Conservation (phyloP, 2,888 invertebrate genomes). For the Phymatocera aterrima region DNA sequence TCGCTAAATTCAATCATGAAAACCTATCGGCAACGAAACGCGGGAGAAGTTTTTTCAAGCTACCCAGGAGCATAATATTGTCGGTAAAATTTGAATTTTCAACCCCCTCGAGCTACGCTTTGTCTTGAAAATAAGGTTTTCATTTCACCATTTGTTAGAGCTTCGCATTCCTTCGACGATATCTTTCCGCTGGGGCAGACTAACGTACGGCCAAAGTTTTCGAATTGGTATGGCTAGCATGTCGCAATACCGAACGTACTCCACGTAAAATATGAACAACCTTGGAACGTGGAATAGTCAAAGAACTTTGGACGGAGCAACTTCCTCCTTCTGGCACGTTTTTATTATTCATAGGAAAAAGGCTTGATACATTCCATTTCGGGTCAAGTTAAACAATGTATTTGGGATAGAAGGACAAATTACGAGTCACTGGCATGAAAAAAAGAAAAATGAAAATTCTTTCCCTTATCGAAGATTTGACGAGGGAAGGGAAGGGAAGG, state of each 20-base stretch:
- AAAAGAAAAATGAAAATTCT: too few species aligned
- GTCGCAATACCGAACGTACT: conserved; percentile 15
- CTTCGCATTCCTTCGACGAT: conserved; percentile 14
- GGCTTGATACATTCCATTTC: not conserved
- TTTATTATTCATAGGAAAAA: conserved; percentile 7
- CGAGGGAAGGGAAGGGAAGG: too few species aligned
- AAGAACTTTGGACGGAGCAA: not conserved
- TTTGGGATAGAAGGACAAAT: too few species aligned
- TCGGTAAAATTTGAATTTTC: conserved; percentile 28
- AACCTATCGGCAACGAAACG: not conserved
- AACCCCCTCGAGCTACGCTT: not conserved
- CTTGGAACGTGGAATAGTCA: conserved; percentile 15
- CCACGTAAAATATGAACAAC: conserved; percentile 26
- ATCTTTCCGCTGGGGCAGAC: not conserved
- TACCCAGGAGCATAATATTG: not conserved
- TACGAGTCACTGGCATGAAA: too few species aligned
- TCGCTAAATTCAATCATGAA: not conserved
- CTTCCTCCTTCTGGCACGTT: not conserved
- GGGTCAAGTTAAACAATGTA: too few species aligned
- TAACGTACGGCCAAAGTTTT: conserved; percentile 19
- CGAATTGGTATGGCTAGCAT: conserved; percentile 4
- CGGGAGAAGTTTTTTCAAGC: not conserved
- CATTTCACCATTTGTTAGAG: not conserved
- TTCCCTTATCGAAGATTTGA: not conserved
- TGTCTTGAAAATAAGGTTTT: not conserved